A percentile compares a stretch with the other conserved stretches of the same genome.
These are phyloP conservation scores for Lutjanus campechanus DNA, from an alignment of 2,797 vertebrate species.

Conservation along the genomic window DNA sequence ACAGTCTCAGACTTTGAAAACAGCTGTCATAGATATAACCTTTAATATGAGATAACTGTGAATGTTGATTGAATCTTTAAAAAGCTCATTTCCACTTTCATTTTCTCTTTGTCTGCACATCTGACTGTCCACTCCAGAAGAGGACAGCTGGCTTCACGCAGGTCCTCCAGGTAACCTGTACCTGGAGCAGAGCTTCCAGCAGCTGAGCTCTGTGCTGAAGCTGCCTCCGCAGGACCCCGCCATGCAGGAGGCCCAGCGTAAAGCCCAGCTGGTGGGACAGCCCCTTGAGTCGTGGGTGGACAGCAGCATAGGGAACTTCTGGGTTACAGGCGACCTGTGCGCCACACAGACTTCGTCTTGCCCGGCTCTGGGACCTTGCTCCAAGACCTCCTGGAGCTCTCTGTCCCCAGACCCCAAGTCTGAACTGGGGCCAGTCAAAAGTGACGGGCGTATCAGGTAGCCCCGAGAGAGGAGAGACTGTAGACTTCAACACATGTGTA, in stretches of 20 bases:
- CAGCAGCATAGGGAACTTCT: constrained; percentile 83
- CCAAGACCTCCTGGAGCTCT: constrained; percentile 96
- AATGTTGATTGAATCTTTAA: neutral
- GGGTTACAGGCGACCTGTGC: constrained; percentile 82
- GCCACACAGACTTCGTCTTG: constrained; percentile 85
- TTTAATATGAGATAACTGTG: neutral
- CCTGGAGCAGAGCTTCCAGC: constrained; percentile 96
- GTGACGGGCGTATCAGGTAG: constrained; percentile 96
- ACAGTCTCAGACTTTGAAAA: no score
- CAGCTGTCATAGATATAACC: no score
- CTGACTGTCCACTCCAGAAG: constrained; percentile 79
- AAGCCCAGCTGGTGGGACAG: constrained; percentile 85
- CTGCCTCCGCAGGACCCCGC: constrained; percentile 86
- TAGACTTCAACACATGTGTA: constrained; percentile 7
- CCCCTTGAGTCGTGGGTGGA: constrained; percentile 92
- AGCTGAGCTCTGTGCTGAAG: constrained; percentile 91
- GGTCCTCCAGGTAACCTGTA: constrained; percentile 94
- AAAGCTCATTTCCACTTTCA: neutral
- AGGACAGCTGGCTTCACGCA: constrained; percentile 92
- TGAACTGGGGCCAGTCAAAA: constrained; percentile 93
- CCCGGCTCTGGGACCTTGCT: constrained; percentile 86
- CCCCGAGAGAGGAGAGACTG: constrained; percentile 60
- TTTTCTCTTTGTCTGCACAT: neutral
- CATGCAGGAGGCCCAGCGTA: constrained; percentile 83
- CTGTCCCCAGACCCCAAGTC: constrained; percentile 96